Conservation (phyloP, 2,797 vertebrate genomes). For the Naso thynnoides region DNA sequence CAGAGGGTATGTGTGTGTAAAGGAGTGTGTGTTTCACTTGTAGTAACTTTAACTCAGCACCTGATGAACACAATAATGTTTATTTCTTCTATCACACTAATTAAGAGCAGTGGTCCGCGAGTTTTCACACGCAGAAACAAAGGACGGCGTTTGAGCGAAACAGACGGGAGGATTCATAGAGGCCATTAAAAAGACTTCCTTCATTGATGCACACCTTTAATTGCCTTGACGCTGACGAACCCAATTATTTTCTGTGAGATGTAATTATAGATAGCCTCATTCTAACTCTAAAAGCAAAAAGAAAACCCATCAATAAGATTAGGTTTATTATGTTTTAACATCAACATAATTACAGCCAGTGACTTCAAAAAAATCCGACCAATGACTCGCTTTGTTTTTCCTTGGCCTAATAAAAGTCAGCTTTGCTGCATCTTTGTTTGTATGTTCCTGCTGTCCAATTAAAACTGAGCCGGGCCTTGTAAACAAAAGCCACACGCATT, state of each 20-base stretch:
- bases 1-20: not conserved
- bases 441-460: slow-evolving; percentile 27
- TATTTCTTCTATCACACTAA: not conserved
- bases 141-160: not conserved
- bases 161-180: not conserved
- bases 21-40: not conserved
- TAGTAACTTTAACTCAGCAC: not conserved
- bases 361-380: not conserved
- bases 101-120: not conserved
- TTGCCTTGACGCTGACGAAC: slow-evolving; percentile 29
- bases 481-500: slow-evolving; percentile 18
- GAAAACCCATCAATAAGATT: slow-evolving; percentile 13
- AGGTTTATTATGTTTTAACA: not conserved
- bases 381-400: not conserved
- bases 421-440: not conserved
- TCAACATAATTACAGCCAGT: slow-evolving; percentile 21
- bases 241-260: slow-evolving; percentile 48
- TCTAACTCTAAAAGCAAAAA: not conserved
- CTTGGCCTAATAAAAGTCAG: not conserved
- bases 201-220: slow-evolving; percentile 30
- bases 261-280: slow-evolving; percentile 53
- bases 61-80: not conserved
- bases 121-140: not conserved
- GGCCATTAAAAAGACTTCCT: slow-evolving; percentile 12
- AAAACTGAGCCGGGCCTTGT: slow-evolving; percentile 12